Percentiles rank a stretch among this genome's conserved stretches.
phyloP scores from a whole-genome alignment of 2,113 vertebrate species.

The Elephantulus edwardii region DNA sequence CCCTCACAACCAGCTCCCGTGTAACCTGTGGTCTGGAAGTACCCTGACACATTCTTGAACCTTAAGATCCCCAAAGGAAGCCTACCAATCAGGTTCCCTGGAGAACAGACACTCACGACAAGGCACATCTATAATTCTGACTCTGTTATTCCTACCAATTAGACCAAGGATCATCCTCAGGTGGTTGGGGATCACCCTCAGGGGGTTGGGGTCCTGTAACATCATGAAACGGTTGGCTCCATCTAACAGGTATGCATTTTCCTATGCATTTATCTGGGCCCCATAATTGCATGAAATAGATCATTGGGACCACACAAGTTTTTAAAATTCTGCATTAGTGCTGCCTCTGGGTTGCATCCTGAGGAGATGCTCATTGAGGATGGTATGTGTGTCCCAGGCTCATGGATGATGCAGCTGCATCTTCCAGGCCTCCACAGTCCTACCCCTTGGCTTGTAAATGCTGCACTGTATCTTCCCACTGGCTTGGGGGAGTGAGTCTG shows the following conservation, averaged over 20 bases:
- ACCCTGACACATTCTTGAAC: not conserved
- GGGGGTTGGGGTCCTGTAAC: not conserved
- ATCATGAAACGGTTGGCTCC: not conserved
- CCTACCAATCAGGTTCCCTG: not conserved
- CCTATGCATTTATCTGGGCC: too few relatives aligned
- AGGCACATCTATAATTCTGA: not conserved
- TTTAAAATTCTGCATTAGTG: not conserved
- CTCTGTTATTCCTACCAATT: too few relatives aligned
- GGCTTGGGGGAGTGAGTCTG: not conserved
- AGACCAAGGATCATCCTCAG: not conserved
- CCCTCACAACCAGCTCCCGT: not conserved
- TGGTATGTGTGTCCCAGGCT: not conserved
- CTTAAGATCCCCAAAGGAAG: not conserved
- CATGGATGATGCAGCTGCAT: too few relatives aligned
- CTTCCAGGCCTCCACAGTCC: rapidly evolving
- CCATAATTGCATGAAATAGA: not conserved
- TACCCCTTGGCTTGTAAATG: not conserved
- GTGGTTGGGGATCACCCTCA: not conserved
- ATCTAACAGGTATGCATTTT: too few relatives aligned
- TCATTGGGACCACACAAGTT: not conserved
- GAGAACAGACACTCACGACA: not conserved
- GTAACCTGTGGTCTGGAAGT: not conserved
- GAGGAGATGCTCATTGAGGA: not conserved
- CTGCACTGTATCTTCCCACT: not conserved
- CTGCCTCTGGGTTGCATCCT: not conserved